Conservation (phyloP, 2,797 vertebrate genomes). For the Microctenopoma lineatum region DNA sequence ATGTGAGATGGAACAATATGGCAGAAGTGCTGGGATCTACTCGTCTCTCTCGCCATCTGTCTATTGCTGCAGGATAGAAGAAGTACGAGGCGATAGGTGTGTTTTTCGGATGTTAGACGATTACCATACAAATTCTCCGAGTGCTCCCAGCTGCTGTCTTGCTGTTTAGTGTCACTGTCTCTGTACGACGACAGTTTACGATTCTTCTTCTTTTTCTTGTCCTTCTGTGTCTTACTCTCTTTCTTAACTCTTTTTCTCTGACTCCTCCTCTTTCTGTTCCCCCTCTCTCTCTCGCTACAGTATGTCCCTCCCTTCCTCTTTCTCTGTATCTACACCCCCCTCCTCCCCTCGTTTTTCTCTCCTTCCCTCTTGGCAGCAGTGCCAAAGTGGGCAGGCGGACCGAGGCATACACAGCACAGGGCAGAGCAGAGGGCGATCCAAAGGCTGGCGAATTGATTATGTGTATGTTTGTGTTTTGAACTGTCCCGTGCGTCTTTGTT, state of each 20-base stretch:
- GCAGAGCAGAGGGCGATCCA: conserved; percentile 81
- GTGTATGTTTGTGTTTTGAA: conserved; percentile 72
- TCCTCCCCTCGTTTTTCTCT: conserved; percentile 65
- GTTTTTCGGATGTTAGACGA: conserved; percentile 48
- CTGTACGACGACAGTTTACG: conserved; percentile 42
- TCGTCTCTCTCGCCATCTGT: conserved; percentile 49
- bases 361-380: conserved; percentile 82
- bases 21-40: conserved; percentile 51
- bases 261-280: conserved; percentile 71
- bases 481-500: conserved; percentile 48
- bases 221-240: conserved; percentile 66
- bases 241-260: conserved; percentile 66
- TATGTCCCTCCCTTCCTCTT: conserved; percentile 79
- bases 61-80: conserved; percentile 43
- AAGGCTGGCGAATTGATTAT: conserved; percentile 79
- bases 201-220: conserved; percentile 63
- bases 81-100: conserved; percentile 39
- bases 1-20: conserved; percentile 50
- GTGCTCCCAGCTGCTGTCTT: conserved; percentile 46
- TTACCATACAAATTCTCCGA: conserved; percentile 43
- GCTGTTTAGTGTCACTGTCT: conserved; percentile 44
- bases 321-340: conserved; percentile 63
- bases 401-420: conserved; percentile 77
- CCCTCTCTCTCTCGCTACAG: conserved; percentile 63
- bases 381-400: conserved; percentile 86